Evolutionary conservation across 30 jellyfish, hydroid and myxozoan species (phyloP), one percentile per base, ranked within the genome.

Genomic region (Aurelia sp.): DNA sequence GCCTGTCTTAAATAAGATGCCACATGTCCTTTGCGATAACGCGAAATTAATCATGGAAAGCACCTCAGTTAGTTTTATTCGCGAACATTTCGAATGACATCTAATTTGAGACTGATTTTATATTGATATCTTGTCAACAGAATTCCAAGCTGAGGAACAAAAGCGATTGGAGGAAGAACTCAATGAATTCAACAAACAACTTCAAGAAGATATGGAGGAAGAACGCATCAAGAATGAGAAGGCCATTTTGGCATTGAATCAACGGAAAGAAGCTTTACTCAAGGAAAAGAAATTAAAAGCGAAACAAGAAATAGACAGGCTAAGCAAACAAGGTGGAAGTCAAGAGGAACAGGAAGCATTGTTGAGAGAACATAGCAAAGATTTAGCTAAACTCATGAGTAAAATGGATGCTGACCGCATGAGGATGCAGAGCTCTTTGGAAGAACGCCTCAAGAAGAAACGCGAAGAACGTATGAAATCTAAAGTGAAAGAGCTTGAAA

Each of bases 381-480:
- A 89, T 51, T 83, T 94, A 19, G 99, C 99, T 18, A 94, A 88
- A 68, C 85, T 94, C 76, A 94, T 94, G 96, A 94, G 84, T 79
- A 94, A 94, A 17, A 89, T 94, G 99, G 99, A 94, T 71, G 97
- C 99, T 7, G 97, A 94, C 70, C 85, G 97, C 20, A 79, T 94
- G 89, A 89, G 99, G 37, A 94, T 94, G 99, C 99, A 94, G 87
- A 89, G 99, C 76, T 87, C 91, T 19, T 73, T 94, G 84, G 99
- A 94, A 61, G 92, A 82, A 70, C 89, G 86, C 11, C 53, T 89
- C 78, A 89, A 84, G 85, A 89, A 89, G 90, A 94, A 88, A 74
- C 97, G 99, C 19, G 97, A 85, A 27, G 96, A 85, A 23, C 60
- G 95, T 69, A 68, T 90, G 87, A 81, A 79, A 20, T 62, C 96